These are phyloP conservation scores for Montifringilla adamsi DNA, from an alignment of 2,113 vertebrate genomes.

Conservation along the genomic window DNA sequence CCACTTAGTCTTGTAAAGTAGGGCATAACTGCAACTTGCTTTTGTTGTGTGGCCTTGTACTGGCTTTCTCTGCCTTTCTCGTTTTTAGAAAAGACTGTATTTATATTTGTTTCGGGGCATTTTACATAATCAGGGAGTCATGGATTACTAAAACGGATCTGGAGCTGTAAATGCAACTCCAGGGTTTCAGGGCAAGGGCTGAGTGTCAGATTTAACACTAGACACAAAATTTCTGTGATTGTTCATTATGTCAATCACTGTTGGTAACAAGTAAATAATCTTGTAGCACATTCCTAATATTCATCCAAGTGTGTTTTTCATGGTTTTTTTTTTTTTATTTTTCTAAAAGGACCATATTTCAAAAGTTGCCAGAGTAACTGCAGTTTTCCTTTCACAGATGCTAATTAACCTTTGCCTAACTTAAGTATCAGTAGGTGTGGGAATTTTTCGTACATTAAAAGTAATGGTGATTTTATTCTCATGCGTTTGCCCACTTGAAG, in stretches of 20 bases:
- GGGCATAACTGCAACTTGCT: not conserved
- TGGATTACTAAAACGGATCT: not conserved
- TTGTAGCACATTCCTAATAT: constrained; percentile 76
- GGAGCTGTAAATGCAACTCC: not conserved
- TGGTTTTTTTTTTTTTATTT: not conserved
- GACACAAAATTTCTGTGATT: constrained; percentile 74
- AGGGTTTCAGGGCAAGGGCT: not conserved
- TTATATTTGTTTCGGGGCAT: not conserved
- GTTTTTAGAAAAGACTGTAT: not conserved
- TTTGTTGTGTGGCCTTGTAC: not conserved
- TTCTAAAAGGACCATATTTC: constrained; percentile 54
- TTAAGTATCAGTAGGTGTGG: not conserved
- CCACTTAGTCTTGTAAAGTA: not conserved
- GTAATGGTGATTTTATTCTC: not conserved
- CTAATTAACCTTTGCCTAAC: constrained; percentile 74
- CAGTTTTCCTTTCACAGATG: constrained; percentile 57
- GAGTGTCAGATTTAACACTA: constrained; percentile 70
- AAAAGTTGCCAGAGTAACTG: constrained; percentile 44
- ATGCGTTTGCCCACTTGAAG: not conserved
- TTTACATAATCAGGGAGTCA: not conserved
- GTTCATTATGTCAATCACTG: constrained; percentile 78
- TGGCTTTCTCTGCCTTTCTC: not conserved
- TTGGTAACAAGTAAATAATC: constrained; percentile 69
- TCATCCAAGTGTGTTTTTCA: constrained; percentile 50
- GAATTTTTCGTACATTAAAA: not conserved